These are phyloP conservation scores for Gymnothorax javanicus DNA, from an alignment of 2,797 vertebrate species.

Conservation along the genomic window DNA sequence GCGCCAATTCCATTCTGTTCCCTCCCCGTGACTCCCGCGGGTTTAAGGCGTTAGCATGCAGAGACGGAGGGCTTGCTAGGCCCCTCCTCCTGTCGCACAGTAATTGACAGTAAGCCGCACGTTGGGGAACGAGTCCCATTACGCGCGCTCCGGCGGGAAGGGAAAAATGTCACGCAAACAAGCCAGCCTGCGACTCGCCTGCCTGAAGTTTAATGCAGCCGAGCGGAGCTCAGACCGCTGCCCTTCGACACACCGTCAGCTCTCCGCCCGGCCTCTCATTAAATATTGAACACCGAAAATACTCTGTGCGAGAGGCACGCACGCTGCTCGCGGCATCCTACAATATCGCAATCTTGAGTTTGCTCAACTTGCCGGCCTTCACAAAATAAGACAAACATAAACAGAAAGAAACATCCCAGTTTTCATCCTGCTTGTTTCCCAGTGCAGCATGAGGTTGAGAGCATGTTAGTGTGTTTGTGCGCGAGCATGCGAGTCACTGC, in stretches of 20 bases:
- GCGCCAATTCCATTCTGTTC: slow-evolving; percentile 44
- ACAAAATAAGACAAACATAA: slow-evolving; percentile 33
- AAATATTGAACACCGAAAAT: slow-evolving; percentile 21
- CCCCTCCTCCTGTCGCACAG: slow-evolving; percentile 5
- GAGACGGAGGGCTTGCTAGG: neutral
- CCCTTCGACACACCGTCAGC: neutral
- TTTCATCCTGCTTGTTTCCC: neutral
- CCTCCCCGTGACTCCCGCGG: slow-evolving; percentile 23
- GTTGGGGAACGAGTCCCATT: slow-evolving; percentile 30
- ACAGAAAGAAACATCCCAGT: slow-evolving; percentile 30
- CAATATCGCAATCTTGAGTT: slow-evolving; percentile 38
- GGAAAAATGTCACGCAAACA: slow-evolving; percentile 20
- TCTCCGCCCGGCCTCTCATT: slow-evolving; percentile 21
- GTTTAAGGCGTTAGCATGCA: slow-evolving; percentile 45
- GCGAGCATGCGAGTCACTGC: too few species aligned
- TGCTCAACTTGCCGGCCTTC: slow-evolving; percentile 39
- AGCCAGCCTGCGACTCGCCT: neutral
- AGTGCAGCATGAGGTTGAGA: neutral
- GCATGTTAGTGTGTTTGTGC: neutral
- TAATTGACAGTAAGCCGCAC: slow-evolving; percentile 42
- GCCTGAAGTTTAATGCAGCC: neutral
- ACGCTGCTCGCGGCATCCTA: neutral
- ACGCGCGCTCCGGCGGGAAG: slow-evolving; percentile 21
- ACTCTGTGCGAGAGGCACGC: neutral
- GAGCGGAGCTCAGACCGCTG: neutral